These are phyloP conservation scores for Tragelaphus buxtoni DNA, from an alignment of 2,113 vertebrate genomes.

Conservation along the genomic window DNA sequence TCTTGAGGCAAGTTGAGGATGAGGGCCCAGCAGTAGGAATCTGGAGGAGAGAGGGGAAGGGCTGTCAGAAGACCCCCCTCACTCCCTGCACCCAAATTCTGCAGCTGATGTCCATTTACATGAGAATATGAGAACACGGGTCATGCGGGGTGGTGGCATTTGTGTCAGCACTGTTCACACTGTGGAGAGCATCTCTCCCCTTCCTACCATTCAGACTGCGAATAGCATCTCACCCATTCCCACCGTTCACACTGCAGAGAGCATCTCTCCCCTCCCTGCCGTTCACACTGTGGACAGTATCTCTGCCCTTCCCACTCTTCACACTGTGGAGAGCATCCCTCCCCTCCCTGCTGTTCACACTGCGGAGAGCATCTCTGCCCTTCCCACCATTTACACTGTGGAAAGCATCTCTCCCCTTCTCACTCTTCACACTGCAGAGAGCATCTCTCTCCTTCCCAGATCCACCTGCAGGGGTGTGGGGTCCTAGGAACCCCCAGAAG, in stretches of 20 bases:
- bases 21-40: accelerated
- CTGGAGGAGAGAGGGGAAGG: too few species aligned
- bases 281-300: accelerated
- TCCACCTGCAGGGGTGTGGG: background rate
- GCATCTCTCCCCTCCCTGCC: too few species aligned
- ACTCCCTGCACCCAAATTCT: too few species aligned
- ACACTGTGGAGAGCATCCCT: accelerated
- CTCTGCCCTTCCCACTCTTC: too few species aligned
- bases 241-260: too few species aligned
- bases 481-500: background rate
- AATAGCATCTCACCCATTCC: too few species aligned
- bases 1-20: too few species aligned
- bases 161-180: background rate
- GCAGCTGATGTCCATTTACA: background rate
- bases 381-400: accelerated
- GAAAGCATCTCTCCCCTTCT: too few species aligned
- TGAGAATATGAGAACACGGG: background rate
- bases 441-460: background rate
- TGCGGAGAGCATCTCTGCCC: background rate
- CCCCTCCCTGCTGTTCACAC: background rate
- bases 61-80: too few species aligned
- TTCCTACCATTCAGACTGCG: accelerated
- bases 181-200: background rate
- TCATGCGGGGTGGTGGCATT: accelerated
- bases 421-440: too few species aligned